Evolutionary conservation across 1,140 invertebrate genomes (phyloP), one percentile per base, ranked within the genome.

Genomic region (Limonius californicus): DNA sequence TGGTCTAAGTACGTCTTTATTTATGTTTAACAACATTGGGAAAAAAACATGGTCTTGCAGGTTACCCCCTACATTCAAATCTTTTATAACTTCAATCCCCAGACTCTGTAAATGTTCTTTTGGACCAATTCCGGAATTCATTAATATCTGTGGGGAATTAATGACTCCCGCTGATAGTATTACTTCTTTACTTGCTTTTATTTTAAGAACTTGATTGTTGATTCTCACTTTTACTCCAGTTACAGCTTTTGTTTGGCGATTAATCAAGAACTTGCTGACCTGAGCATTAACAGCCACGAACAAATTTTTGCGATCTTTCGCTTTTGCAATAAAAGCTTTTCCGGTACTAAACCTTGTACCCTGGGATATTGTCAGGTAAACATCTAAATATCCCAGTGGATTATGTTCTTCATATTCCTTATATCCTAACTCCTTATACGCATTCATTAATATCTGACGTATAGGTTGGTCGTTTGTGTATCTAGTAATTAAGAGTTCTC

Each of bases 401-500:
- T 77, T 63, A 2, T 80, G 77, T 20, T 76, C 74, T 9, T 78
- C 79, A 0, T 81, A 60, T 19, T 71, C 67, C 1, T 78, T 74
- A 74, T 91, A 91, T 39, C 92, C 93, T 83, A 94, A 88, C 74
- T 94, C 89, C 72, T 89, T 81, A 16, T 89, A 92, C 0, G 92
- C 91, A 79, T 95, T 87, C 0, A 94, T 78, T 70, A 92, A 88
- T 0, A 88, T 84, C 12, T 83, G 78, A 0, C 87, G 88, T n/a
- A 92, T 75, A 0, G 90, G 89, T 0, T 89, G 89, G 57, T 88
- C 84, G 77, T 30, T 85, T 89, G 0, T 88, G 88, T 0, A 87
- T 73, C 62, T 90, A 88, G 75, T 90, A 85, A 1, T 91, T 82
- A 0, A 89, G 87, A 60, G 87, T 75, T 57, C 88, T 87, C 11